Base-by-base conservation (phyloP, 2,888 invertebrate species). In the Pyrocoelia pectoralis region DNA sequence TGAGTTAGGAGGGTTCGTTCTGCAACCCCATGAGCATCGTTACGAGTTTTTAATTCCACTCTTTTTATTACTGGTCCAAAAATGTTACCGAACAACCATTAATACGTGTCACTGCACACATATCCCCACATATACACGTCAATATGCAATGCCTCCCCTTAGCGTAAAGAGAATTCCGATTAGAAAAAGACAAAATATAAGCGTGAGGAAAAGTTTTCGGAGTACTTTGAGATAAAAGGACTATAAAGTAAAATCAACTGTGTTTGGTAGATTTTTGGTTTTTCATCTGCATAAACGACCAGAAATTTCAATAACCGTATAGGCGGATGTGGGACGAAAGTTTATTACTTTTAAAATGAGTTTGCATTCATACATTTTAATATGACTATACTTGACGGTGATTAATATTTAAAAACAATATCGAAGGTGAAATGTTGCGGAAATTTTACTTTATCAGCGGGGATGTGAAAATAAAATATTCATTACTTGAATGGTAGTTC, bases 1-100 rank as follows among this genome's bases (percentile, higher is more conserved):
- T 74, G 73, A 75, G 70, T 74, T 75, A 74, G 72, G 70, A 46
- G 46, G 61, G 66, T 68, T 68, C 68, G 56, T 56, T 61, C 58
- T 58, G 70, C 71, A 70, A 69, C 71, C 76, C 75, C 75, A 68
- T 68, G 75, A 73, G 76, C 67, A 66, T 71, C 74, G 76, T 79
- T 78, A 79, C 75, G 77, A 77, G 75, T 79, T 79, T 79, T 79
- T 79, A 77, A 79, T 79, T 78, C 74, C 76, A 73, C 69, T 69
- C 74, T 72, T 74, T 78, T 77, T 77, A 78, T 77, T 77, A 73
- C 72, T 70, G 70, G 67, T 61, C 71, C 72, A 68, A 71, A 72
- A 73, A 71, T 68, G 71, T 68, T 68, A 70, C 69, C 72, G 70
- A 72, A 75, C 71, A 66, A 71, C 70, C 75, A 76, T 76, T 75